Conservation (phyloP, 2,113 vertebrate genomes). For the Enhydra lutris region DNA sequence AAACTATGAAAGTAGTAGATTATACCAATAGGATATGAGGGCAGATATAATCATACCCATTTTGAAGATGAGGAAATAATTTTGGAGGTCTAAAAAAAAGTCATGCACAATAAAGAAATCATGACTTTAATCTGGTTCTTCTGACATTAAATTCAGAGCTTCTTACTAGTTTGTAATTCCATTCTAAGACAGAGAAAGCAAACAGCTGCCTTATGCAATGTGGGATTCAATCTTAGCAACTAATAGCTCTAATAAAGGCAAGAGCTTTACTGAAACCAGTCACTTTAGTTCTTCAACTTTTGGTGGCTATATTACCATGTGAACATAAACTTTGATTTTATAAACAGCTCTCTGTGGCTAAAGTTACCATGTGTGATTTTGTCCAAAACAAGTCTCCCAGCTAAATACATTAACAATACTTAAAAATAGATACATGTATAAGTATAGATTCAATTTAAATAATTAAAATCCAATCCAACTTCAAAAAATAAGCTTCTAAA, state of each 20-base stretch:
- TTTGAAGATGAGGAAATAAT: slow-evolving; percentile 18
- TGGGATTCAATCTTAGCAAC: background rate
- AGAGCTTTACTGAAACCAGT: background rate
- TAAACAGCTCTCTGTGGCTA: background rate
- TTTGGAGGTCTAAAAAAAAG: background rate
- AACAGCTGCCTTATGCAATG: background rate
- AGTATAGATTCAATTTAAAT: background rate
- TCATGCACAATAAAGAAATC: background rate
- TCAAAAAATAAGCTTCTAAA: background rate
- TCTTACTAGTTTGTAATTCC: background rate
- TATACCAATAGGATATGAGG: background rate
- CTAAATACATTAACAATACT: background rate
- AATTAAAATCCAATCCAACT: background rate
- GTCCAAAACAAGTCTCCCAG: background rate
- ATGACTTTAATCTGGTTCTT: background rate
- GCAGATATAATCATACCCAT: background rate
- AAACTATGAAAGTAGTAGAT: background rate
- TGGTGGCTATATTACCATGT: background rate
- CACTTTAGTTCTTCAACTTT: background rate
- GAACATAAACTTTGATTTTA: background rate
- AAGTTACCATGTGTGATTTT: background rate
- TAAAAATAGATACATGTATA: background rate
- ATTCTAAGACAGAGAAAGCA: background rate
- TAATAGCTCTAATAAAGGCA: background rate
- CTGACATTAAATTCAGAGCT: background rate